phyloP scores from a whole-genome alignment of 2,888 invertebrate species.

The Drosophila lutescens region DNA sequence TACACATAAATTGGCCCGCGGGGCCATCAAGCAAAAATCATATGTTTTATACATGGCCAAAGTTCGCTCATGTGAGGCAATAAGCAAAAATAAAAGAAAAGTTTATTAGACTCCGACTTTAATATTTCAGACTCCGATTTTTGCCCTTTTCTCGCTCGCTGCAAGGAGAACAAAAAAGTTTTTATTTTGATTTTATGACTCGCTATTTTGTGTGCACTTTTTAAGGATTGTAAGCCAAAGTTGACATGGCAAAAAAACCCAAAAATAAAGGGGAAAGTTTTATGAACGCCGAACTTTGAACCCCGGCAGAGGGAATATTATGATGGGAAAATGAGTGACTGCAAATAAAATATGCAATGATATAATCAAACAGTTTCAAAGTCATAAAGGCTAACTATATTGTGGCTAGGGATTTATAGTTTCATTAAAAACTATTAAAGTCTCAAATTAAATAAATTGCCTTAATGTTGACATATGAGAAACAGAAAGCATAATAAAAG shows the following conservation, averaged over 20 bases:
- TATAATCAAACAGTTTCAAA: slow-evolving; percentile 15
- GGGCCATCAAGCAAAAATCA: slow-evolving; percentile 76
- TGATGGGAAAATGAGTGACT: slow-evolving; percentile 31
- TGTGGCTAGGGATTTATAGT: not conserved
- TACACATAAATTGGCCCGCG: slow-evolving; percentile 78
- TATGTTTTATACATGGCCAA: slow-evolving; percentile 76
- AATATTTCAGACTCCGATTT: slow-evolving; percentile 55
- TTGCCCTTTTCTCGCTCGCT: slow-evolving; percentile 32
- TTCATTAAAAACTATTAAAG: not conserved
- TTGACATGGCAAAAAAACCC: slow-evolving; percentile 24
- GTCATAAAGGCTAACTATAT: not conserved
- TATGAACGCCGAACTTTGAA: slow-evolving; percentile 4
- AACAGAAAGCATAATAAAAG: slow-evolving; percentile 2
- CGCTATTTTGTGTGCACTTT: slow-evolving; percentile 35
- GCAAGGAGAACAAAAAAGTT: slow-evolving; percentile 56
- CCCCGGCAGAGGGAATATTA: slow-evolving; percentile 11
- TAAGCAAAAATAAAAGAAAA: slow-evolving; percentile 43
- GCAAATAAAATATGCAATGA: slow-evolving; percentile 18
- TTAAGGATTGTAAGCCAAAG: slow-evolving; percentile 37
- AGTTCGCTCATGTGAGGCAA: slow-evolving; percentile 32
- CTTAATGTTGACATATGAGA: not conserved
- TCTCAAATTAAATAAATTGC: slow-evolving; percentile 14
- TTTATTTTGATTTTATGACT: slow-evolving; percentile 72
- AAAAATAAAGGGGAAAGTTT: slow-evolving; percentile 24
- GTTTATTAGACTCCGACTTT: slow-evolving; percentile 73